Evolutionary conservation across 2,113 vertebrate genomes (phyloP), one percentile per base, ranked within the genome.

Genomic region (Lethenteron reissneri): DNA sequence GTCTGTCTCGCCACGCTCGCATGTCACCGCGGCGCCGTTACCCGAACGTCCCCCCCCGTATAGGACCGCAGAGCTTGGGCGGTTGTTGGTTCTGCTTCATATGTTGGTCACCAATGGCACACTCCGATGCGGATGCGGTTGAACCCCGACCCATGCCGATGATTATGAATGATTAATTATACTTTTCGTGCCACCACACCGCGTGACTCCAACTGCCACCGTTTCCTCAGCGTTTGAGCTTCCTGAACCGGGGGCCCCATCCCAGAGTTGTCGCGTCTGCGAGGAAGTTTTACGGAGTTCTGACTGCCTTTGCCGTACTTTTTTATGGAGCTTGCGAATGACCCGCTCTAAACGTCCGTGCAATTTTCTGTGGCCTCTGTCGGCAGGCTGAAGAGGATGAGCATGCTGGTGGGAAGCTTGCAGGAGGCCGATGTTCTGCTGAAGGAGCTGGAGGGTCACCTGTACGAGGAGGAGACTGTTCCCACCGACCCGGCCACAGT

Each of bases 401-500:
- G 88, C 17, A 12, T 90, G 58, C 81, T 96, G 71, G 76, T 89
- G 68, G 85, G 79, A 1, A 83, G 76, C 75, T 81, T 86, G 21
- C 88, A 92, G 58, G 87, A 84, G 11, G 90, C 85, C 1, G 92
- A 97, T 71, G 84, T 85, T 64, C 80, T 86, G 78, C 84, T 97
- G 59, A 90, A 82, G 75, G 89, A 85, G 60, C 89, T 85, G 1
- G 92, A 99, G 81, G 84, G 83, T 73, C 84, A 86, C 74, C 79
- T 97, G 71, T 95, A 89, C 76, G 90, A 96, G 73, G 94, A 97
- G 74, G 90, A 94, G 78, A 83, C 84, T 0, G 87, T 97, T 3
- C 85, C 89, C 0, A 83, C 88, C 0, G 87, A 95, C 79, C 81
- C 83, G 10, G 58, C 74, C 0, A 82, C 87, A 56, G 84, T 97